phyloP scores from a whole-genome alignment of 2,888 invertebrate genomes.

The Pristionchus maxplancki region DNA sequence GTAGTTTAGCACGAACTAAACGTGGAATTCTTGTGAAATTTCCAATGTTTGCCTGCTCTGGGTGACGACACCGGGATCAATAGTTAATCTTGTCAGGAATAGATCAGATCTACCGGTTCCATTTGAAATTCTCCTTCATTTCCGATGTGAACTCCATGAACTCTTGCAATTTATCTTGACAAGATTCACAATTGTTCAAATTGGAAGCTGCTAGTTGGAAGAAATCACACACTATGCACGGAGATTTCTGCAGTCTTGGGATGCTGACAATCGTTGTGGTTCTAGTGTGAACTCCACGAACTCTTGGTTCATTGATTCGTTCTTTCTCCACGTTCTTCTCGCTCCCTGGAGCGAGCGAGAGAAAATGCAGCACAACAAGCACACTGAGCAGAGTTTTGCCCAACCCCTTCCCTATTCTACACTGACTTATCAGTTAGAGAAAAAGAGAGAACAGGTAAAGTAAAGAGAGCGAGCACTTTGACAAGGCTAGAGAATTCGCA shows the following conservation, averaged over 20 bases:
- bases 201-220: background rate
- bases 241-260: background rate
- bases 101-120: no score
- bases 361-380: no score
- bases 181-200: background rate
- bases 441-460: background rate
- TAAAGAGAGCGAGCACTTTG: background rate
- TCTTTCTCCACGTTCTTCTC: no score
- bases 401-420: no score
- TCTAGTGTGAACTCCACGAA: background rate
- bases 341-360: background rate
- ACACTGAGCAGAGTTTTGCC: no score
- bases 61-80: no score
- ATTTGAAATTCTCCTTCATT: no score
- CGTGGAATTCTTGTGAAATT: background rate
- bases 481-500: background rate
- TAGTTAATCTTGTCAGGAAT: no score
- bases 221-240: background rate
- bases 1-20: background rate
- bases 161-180: no score
- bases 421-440: background rate
- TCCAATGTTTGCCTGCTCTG: no score
- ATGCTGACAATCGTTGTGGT: background rate
- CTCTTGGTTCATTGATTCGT: no score
- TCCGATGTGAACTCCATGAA: no score